Base-by-base conservation (phyloP, 2,797 vertebrate genomes). In the Epinephelus coioides region DNA sequence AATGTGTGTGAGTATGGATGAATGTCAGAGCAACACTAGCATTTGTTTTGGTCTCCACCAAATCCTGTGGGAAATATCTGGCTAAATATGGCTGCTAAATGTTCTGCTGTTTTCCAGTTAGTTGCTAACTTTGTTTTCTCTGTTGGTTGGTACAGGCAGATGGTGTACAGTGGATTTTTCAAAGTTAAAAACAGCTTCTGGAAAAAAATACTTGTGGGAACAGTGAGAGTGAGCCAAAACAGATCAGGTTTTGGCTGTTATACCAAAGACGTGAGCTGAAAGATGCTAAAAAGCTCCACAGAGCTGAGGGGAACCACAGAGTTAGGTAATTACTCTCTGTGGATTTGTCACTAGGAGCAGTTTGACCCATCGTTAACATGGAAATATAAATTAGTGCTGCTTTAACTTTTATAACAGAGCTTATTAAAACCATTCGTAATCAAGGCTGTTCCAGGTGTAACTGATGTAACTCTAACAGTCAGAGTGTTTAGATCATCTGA, bases 401-500 rank as follows among this genome's bases (percentile, higher is more conserved):
- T 72, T 59, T 66, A 57, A 17, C 6, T 44, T 43, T 51, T 6
- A n/a, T 3, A 60, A 19, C 51, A 69, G 19, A 1, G n/a, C 6
- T 44, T 2, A 50, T 50, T 54, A 64, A 1, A 43, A 23, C 19
- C 2, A 0, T 27, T 18, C n/a, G 17, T 19, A 19, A 50, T 4
- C 3, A 23, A 71, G 15, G 30, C 25, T 61, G 44, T 69, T 81
- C 23, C 25, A 27, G 43, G 47, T 43, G 30, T 73, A 68, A 38
- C 19, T 79, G 80, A 67, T 1, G 25, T 73, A 43, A 76, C 34
- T 19, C 47, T 30, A 23, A 3, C 25, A 50, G 21, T 64, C 34
- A 44, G 7, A 44, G 65, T 53, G 57, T 62, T 78, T 57, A 27
- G 78, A 63, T 83, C 64, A 75, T 73, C 61, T 72, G 53, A 86